These are phyloP conservation scores for Watsonalla cultraria DNA, from an alignment of 2,888 invertebrate species.

Conservation along the genomic window DNA sequence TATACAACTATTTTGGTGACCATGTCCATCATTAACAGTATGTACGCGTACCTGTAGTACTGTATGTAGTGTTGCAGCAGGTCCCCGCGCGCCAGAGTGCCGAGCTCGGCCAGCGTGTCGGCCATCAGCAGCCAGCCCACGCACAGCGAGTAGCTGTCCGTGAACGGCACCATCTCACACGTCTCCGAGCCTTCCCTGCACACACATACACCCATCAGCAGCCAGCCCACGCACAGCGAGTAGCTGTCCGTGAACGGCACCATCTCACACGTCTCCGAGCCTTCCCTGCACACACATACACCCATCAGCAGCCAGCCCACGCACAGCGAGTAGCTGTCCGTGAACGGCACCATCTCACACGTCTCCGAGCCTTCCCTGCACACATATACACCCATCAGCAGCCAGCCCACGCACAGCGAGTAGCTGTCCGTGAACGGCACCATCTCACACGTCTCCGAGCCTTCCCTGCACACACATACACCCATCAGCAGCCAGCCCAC, in stretches of 20 bases:
- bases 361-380: conserved; percentile 78
- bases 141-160: conserved; percentile 79
- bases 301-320: conserved; percentile 85
- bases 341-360: conserved; percentile 76
- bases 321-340: conserved; percentile 79
- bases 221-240: conserved; percentile 81
- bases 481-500: conserved; percentile 85
- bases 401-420: conserved; percentile 81
- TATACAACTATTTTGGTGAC: too few species aligned
- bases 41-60: conserved; percentile 51
- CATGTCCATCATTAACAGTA: too few species aligned
- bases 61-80: conserved; percentile 85
- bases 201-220: conserved; percentile 74
- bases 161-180: conserved; percentile 76
- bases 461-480: conserved; percentile 56
- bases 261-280: conserved; percentile 78
- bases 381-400: conserved; percentile 74
- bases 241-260: conserved; percentile 79
- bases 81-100: conserved; percentile 83
- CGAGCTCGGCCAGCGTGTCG: conserved; percentile 82
- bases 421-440: conserved; percentile 79
- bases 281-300: conserved; percentile 56
- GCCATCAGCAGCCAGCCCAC: conserved; percentile 86
- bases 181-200: conserved; percentile 78
- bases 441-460: conserved; percentile 78